A percentile compares a stretch with the other conserved stretches of the same genome.
phyloP scores from a whole-genome alignment of 2,888 invertebrate species.

The Pandemis heparana region DNA sequence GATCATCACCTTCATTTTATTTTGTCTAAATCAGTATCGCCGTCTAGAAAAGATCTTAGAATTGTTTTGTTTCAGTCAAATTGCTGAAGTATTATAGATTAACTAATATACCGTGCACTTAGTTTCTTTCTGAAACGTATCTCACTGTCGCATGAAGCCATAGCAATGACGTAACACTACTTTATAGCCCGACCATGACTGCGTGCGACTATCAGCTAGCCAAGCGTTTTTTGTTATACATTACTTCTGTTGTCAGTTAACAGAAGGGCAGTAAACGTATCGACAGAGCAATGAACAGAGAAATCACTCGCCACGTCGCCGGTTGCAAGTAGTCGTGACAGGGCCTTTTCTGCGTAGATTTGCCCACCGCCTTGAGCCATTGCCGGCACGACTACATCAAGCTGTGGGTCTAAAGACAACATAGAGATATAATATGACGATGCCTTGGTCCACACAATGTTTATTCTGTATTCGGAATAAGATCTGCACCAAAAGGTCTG shows the following conservation, averaged over 20 bases:
- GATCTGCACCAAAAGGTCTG: not conserved
- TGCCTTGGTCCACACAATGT: not conserved
- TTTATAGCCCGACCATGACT: not conserved
- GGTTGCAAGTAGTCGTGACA: too few relatives aligned
- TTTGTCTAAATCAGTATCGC: too few relatives aligned
- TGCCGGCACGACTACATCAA: conserved; percentile 10
- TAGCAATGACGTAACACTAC: conserved; percentile 16
- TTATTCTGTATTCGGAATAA: not conserved
- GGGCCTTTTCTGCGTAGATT: conserved; percentile 7
- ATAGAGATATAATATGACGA: not conserved
- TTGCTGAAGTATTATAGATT: too few relatives aligned
- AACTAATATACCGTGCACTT: not conserved
- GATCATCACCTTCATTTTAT: too few relatives aligned
- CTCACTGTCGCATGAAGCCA: not conserved
- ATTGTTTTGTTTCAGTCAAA: too few relatives aligned
- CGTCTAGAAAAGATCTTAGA: too few relatives aligned
- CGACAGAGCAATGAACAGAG: too few relatives aligned
- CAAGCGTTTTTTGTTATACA: too few relatives aligned
- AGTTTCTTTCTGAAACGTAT: not conserved
- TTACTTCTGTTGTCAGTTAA: too few relatives aligned
- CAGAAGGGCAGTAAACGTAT: too few relatives aligned
- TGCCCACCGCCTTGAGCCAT: conserved; percentile 1
- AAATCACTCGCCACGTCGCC: too few relatives aligned
- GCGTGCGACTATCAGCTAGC: too few relatives aligned
- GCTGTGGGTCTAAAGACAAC: not conserved